These are phyloP conservation scores for Hybos culiciformis DNA, from an alignment of 2,888 invertebrate species.

Conservation along the genomic window DNA sequence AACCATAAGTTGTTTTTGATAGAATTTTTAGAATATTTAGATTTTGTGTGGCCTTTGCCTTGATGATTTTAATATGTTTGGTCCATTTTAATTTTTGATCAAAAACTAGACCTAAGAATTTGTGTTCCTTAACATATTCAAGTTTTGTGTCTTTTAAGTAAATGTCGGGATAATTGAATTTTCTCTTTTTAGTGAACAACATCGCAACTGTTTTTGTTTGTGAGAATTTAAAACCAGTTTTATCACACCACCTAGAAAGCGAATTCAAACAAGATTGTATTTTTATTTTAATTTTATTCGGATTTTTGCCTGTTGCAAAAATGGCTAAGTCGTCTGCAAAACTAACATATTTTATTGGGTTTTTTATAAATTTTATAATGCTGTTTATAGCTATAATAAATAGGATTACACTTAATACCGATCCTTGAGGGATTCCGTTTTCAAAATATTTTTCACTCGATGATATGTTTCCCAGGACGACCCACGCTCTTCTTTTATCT, in stretches of 20 bases:
- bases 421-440: slow-evolving; percentile 4
- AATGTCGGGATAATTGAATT: background rate
- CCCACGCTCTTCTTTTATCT: background rate
- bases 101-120: background rate
- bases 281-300: background rate
- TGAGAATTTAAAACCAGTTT: slow-evolving; percentile 1
- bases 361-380: background rate
- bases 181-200: background rate
- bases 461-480: background rate
- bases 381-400: slow-evolving; percentile 4
- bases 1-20: background rate
- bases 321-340: slow-evolving; percentile 3
- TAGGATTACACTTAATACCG: slow-evolving; percentile 1
- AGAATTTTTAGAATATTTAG: background rate
- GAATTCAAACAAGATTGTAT: background rate
- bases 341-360: slow-evolving; percentile 1
- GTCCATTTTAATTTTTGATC: background rate
- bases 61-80: background rate
- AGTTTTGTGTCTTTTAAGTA: background rate
- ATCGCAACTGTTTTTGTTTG: slow-evolving; percentile 2
- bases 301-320: background rate
- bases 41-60: background rate
- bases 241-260: slow-evolving; percentile 1
- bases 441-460: background rate
- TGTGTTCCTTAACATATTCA: background rate